These are phyloP conservation scores for Xenopus tropicalis DNA, from an alignment of 2,113 vertebrate genomes.

Conservation along the genomic window UCB_Xtro_10.0 CM004446.2:56325501-56326000, in stretches of 20 bases:
- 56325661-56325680: slow-evolving; percentile 62
- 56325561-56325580: slow-evolving; percentile 55
- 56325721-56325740: slow-evolving; percentile 61
- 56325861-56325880: slow-evolving; percentile 54
- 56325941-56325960: slow-evolving; percentile 62
- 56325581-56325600: slow-evolving; percentile 47
- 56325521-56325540: slow-evolving; percentile 47
- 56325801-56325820: slow-evolving; percentile 55
- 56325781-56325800: slow-evolving; percentile 55
- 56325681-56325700: slow-evolving; percentile 51
- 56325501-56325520: slow-evolving; percentile 50
- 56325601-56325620: slow-evolving; percentile 47
- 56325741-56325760: slow-evolving; percentile 62
- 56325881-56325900: slow-evolving; percentile 59
- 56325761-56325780: slow-evolving; percentile 55
- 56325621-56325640: slow-evolving; percentile 54
- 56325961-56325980: slow-evolving; percentile 66
- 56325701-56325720: slow-evolving; percentile 58
- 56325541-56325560: slow-evolving; percentile 44
- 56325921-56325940: slow-evolving; percentile 51
- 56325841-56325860: slow-evolving; percentile 52
- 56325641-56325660: slow-evolving; percentile 60
- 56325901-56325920: slow-evolving; percentile 69
- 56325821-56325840: slow-evolving; percentile 54
- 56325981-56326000: slow-evolving; percentile 50